Percentiles rank a stretch among this genome's conserved stretches.
These are phyloP conservation scores for Falco concolor DNA, from an alignment of 2,797 vertebrate genomes.

Conservation along the genomic window DNA sequence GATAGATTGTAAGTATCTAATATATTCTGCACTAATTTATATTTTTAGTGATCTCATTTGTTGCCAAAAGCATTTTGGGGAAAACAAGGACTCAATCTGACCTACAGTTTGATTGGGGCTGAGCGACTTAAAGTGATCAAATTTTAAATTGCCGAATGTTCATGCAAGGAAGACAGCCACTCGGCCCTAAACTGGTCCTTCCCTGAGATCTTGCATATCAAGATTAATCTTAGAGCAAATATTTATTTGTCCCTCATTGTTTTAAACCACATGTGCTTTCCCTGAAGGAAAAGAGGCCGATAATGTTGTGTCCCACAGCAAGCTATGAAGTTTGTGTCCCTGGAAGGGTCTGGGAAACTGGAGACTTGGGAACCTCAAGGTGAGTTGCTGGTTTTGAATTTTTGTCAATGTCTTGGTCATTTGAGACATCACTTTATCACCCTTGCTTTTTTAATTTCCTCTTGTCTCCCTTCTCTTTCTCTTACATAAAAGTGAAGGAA, in stretches of 20 bases:
- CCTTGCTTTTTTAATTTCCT: neutral
- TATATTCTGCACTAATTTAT: neutral
- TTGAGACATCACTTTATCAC: neutral
- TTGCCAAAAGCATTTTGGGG: neutral
- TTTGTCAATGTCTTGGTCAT: neutral
- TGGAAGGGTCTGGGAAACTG: neutral
- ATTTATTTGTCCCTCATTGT: neutral
- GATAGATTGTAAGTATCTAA: neutral
- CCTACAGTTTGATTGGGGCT: neutral
- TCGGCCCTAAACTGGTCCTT: neutral
- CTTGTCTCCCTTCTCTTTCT: neutral
- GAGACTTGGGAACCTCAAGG: neutral
- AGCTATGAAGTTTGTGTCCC: neutral
- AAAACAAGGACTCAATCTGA: neutral
- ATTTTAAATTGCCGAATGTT: neutral
- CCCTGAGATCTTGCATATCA: neutral
- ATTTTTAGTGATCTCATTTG: neutral
- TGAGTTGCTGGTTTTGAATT: neutral
- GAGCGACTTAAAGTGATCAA: neutral
- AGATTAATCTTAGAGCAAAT: neutral
- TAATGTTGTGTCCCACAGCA: neutral
- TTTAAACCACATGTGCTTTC: neutral
- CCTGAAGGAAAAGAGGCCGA: neutral
- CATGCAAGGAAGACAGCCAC: neutral
- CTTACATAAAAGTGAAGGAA: neutral